Conservation (phyloP, 2,888 invertebrate species). For the Sphaerophoria rueppellii region DNA sequence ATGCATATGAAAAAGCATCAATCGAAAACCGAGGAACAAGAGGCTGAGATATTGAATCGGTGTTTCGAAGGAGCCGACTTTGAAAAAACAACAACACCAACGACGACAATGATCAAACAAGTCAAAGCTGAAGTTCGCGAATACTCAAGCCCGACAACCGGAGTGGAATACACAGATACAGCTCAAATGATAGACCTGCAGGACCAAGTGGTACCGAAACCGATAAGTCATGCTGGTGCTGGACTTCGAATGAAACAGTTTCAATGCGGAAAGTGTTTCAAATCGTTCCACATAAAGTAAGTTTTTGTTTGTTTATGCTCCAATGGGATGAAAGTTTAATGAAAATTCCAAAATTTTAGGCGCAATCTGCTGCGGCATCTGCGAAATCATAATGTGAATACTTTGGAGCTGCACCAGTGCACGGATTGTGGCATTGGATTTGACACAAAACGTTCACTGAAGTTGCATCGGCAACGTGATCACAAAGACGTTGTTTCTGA, state of each 20-base stretch:
- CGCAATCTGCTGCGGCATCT: constrained; percentile 75
- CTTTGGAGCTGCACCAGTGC: constrained; percentile 73
- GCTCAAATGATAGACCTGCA: neutral
- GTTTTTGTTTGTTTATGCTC: constrained; percentile 1
- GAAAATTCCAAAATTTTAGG: constrained; percentile 53
- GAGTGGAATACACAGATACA: neutral
- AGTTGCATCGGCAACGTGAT: constrained; percentile 75
- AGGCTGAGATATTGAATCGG: neutral
- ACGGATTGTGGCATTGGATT: constrained; percentile 75
- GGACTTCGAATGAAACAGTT: constrained; percentile 76
- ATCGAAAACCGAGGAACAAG: constrained; percentile 48
- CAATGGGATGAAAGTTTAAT: neutral
- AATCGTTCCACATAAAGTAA: constrained; percentile 79
- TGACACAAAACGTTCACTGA: constrained; percentile 74
- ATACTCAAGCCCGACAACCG: neutral
- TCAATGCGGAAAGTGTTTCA: constrained; percentile 78
- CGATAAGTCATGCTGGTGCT: constrained; percentile 72
- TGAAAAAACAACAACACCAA: neutral
- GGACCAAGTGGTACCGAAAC: constrained; percentile 6
- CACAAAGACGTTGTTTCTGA: constrained; percentile 75
- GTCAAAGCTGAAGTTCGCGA: neutral
- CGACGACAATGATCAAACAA: neutral
- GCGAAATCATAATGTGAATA: constrained; percentile 73
- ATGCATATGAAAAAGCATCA: constrained; percentile 77
- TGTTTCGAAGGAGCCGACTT: constrained; percentile 12